Evolutionary conservation across 2,113 vertebrate species (phyloP).

Genomic region (Ceyx melanurus): DNA sequence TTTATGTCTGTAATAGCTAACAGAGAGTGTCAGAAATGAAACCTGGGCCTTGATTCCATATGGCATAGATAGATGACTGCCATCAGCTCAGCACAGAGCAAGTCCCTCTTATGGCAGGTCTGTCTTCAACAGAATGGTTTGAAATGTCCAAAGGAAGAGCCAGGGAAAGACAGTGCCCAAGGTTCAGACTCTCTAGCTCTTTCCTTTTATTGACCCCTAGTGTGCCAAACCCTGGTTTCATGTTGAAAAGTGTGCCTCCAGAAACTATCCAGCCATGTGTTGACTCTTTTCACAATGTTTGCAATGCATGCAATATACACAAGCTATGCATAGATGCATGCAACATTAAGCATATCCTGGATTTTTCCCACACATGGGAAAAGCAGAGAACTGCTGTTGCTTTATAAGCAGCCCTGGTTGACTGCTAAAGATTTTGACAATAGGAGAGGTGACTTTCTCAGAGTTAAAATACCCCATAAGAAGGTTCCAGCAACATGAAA

Average conservation of each 20-base stretch:
- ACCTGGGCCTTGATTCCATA: background rate
- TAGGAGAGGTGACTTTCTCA: background rate
- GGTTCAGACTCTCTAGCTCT: background rate
- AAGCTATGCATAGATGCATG: background rate
- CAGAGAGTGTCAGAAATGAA: conserved; percentile 6
- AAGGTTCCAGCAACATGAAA: background rate
- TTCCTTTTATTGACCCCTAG: background rate
- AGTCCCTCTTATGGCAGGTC: background rate
- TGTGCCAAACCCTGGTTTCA: background rate
- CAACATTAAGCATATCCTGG: accelerated
- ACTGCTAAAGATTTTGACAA: background rate
- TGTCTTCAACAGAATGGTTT: background rate
- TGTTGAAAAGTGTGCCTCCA: background rate
- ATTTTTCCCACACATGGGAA: accelerated
- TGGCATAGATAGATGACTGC: background rate
- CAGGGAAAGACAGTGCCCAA: background rate
- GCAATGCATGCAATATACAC: background rate
- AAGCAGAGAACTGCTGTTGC: background rate
- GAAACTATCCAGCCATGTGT: background rate
- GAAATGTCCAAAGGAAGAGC: background rate
- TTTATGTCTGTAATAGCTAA: conserved; percentile 18
- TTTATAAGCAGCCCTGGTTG: background rate
- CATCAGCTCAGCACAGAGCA: background rate
- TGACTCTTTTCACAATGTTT: background rate
- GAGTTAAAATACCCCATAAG: background rate